Base-by-base conservation (phyloP, 2,113 vertebrate genomes). In the Carettochelys insculpta region DNA sequence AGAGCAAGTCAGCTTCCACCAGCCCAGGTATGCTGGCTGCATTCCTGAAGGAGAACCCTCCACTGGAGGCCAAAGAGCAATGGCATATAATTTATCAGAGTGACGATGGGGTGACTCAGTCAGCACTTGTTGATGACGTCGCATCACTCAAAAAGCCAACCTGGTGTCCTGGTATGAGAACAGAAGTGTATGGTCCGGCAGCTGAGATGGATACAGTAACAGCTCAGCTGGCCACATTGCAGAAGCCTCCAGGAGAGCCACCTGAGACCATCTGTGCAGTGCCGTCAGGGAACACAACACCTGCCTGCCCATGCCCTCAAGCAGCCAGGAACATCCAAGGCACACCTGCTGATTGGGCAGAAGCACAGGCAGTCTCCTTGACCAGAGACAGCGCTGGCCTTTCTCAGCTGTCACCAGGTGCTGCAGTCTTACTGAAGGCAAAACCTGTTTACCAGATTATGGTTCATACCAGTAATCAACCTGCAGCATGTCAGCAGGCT, bases 1-100 rank as follows among this genome's bases (percentile, higher is more conserved):
- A 98, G 93, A 98, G 97, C 92, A 98, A 98, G 89, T 98, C 98
- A 0, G 98, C 98, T 29, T 98, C 98, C 86, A 99, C 99, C 22
- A 99, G 99, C 85, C 99, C 99, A 10, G 98, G 98, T 90, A 98
- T 99, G 96, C 97, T 99, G 45, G 75, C 98, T 4, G 94, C 97
- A 1, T 95, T 97, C 51, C 84, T 95, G 54, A 97, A 96, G 81
- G 97, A 80, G 78, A 98, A 82, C 88, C 73, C 77, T 53, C 87
- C 90, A 51, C 34, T 92, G 1, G 87, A 96, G 91, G 81, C 52
- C 47, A 92, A 92, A 14, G 98, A 98, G 34, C 98, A 98, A 86
- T 95, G 99, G 86, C 94, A 97, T 41, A 61, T 98, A 6, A 90
- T 98, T 77, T 98, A 97, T 85, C 96, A 90, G 11, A 92, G 94